Base-by-base conservation (phyloP, 37 sponge, comb jelly and placozoan genomes). In the Tethya wilhelma region DNA sequence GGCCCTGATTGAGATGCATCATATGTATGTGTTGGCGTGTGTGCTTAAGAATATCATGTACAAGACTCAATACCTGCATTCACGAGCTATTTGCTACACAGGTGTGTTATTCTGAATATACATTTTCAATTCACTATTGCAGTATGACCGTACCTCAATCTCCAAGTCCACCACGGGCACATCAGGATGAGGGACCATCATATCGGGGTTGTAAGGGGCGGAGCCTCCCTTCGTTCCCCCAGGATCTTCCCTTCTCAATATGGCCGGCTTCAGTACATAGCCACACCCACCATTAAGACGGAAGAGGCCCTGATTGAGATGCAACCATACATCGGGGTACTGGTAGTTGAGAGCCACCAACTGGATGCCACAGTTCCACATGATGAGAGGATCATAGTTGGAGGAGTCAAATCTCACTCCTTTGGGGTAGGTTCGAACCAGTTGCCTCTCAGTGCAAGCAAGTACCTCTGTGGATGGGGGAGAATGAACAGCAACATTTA, bases 1-100 rank as follows among this genome's bases (percentile, higher is more conserved):
- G 66, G 19, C 93, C 93, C 56, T 93, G 93, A 81, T 93, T 93
- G 37, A 93, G 70, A 29, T 88, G 85, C 89, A 93, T 88, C 86
- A 74, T 74, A 89, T 77, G n/a, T n/a, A n/a, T n/a, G n/a, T n/a
- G n/a, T n/a, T n/a, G n/a, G n/a, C n/a, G n/a, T n/a, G n/a, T n/a
- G n/a, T n/a, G n/a, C n/a, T n/a, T n/a, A n/a, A n/a, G n/a, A n/a
- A n/a, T n/a, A n/a, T n/a, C n/a, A n/a, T n/a, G n/a, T n/a, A n/a
- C n/a, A n/a, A n/a, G n/a, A n/a, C n/a, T n/a, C n/a, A n/a, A n/a
- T n/a, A n/a, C n/a, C n/a, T n/a, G n/a, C n/a, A n/a, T n/a, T n/a
- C n/a, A n/a, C n/a, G n/a, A n/a, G n/a, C n/a, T n/a, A n/a, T n/a
- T n/a, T n/a, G n/a, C n/a, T n/a, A n/a, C n/a, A n/a, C n/a, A n/a